Conservation (phyloP, 2,797 vertebrate species). For the Ctenopoma multispine region DNA sequence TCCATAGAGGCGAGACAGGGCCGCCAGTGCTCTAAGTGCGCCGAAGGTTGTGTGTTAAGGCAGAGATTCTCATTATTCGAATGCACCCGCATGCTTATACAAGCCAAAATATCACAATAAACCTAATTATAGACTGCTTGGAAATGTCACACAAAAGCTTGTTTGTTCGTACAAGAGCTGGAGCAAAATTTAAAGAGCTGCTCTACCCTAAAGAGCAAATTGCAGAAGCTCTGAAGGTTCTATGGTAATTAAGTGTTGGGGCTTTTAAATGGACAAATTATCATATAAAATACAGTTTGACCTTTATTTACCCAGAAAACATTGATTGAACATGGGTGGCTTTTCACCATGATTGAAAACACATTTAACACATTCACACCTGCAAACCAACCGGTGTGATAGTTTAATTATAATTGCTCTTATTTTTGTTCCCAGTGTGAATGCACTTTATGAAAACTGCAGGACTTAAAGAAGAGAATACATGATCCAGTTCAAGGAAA, state of each 20-base stretch:
- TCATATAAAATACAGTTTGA: slow-evolving; percentile 61
- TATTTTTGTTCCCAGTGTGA: slow-evolving; percentile 4
- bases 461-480: neutral
- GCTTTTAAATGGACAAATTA: slow-evolving; percentile 63
- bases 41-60: slow-evolving; percentile 57
- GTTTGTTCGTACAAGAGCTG: slow-evolving; percentile 50
- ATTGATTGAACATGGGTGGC: slow-evolving; percentile 42
- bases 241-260: slow-evolving; percentile 51
- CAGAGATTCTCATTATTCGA: slow-evolving; percentile 46
- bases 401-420: slow-evolving; percentile 7
- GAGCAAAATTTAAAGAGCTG: slow-evolving; percentile 30
- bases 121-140: slow-evolving; percentile 61
- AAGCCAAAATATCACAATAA: slow-evolving; percentile 56
- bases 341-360: slow-evolving; percentile 16
- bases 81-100: slow-evolving; percentile 26
- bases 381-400: neutral
- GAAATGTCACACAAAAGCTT: slow-evolving; percentile 68
- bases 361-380: slow-evolving; percentile 36
- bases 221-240: slow-evolving; percentile 40
- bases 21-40: slow-evolving; percentile 23
- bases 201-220: slow-evolving; percentile 33
- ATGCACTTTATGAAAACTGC: neutral
- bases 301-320: slow-evolving; percentile 50
- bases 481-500: neutral
- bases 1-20: slow-evolving; percentile 39